Evolutionary conservation across 1,140 invertebrate species (phyloP).

Genomic region (Dendrolimus kikuchii): DNA sequence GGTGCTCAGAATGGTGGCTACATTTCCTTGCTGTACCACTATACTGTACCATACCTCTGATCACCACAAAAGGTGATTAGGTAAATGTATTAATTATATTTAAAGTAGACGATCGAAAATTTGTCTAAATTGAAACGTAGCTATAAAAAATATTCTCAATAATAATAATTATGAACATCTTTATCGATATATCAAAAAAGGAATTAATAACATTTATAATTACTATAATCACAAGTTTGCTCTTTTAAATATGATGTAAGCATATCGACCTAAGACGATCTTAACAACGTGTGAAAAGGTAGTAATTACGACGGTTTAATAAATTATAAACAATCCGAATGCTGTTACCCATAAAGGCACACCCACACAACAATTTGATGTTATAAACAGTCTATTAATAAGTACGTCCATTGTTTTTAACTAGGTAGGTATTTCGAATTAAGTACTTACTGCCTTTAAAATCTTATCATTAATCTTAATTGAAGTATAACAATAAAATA

Average conservation of each 20-base stretch:
- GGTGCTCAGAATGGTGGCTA: too few species aligned
- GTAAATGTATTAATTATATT: too few species aligned
- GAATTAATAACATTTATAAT: too few species aligned
- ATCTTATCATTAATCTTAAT: slow-evolving; percentile 70
- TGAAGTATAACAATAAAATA: slow-evolving; percentile 69
- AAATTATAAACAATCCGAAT: slow-evolving; percentile 22
- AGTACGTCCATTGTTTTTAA: slow-evolving; percentile 22
- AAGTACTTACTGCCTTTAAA: slow-evolving; percentile 63
- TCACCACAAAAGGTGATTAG: too few species aligned
- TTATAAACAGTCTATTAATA: slow-evolving; percentile 44
- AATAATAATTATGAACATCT: too few species aligned
- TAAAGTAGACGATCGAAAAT: too few species aligned
- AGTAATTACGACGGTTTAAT: slow-evolving; percentile 11
- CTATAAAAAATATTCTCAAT: too few species aligned
- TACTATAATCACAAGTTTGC: background rate
- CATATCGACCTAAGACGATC: background rate
- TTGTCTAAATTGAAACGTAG: too few species aligned
- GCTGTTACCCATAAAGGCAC: slow-evolving; percentile 21
- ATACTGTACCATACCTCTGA: too few species aligned
- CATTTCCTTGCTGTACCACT: too few species aligned
- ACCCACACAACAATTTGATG: slow-evolving; percentile 41
- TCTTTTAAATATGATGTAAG: background rate
- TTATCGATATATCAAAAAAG: too few species aligned
- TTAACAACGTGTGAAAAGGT: slow-evolving; percentile 5
- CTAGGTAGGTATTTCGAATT: slow-evolving; percentile 62